A percentile compares a stretch with the other conserved stretches of the same genome.
These are phyloP conservation scores for Raja brachyura DNA, from an alignment of 2,113 vertebrate species.

Conservation along the genomic window DNA sequence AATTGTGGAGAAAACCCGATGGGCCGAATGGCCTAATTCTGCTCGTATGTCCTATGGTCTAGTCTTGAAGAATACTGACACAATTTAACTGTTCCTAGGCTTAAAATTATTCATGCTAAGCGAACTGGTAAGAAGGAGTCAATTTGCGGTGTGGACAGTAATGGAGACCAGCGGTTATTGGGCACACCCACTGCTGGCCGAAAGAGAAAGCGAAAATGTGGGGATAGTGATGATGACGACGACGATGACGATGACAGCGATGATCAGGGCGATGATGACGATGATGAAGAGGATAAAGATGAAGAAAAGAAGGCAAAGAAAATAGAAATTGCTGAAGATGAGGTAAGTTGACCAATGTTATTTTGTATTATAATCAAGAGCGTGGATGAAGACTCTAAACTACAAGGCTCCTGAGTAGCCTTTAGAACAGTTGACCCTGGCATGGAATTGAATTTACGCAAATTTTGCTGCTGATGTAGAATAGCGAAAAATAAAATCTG, in stretches of 20 bases:
- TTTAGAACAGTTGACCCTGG: background rate
- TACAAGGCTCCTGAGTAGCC: background rate
- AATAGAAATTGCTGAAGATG: slow-evolving; percentile 76
- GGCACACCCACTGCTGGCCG: slow-evolving; percentile 60
- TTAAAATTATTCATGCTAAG: slow-evolving; percentile 80
- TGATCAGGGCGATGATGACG: slow-evolving; percentile 80
- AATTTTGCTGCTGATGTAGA: background rate
- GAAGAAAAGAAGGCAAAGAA: slow-evolving; percentile 83
- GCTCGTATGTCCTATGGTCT: background rate
- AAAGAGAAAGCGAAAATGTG: slow-evolving; percentile 74
- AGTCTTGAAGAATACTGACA: background rate
- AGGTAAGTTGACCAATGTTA: slow-evolving; percentile 56
- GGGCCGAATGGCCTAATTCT: no score
- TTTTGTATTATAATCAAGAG: background rate
- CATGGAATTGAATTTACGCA: no score
- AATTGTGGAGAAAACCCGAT: no score
- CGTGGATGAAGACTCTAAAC: no score
- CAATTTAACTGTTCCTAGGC: slow-evolving; percentile 55
- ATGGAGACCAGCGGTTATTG: slow-evolving; percentile 64
- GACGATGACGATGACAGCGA: slow-evolving; percentile 83
- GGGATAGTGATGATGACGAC: slow-evolving; percentile 78
- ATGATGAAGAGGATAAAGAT: slow-evolving; percentile 75
- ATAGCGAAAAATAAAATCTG: background rate
- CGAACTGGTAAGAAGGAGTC: slow-evolving; percentile 73
- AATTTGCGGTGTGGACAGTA: slow-evolving; percentile 50